Base-by-base conservation (phyloP, 2,113 vertebrate species). In the Rhagologus leucostigma region DNA sequence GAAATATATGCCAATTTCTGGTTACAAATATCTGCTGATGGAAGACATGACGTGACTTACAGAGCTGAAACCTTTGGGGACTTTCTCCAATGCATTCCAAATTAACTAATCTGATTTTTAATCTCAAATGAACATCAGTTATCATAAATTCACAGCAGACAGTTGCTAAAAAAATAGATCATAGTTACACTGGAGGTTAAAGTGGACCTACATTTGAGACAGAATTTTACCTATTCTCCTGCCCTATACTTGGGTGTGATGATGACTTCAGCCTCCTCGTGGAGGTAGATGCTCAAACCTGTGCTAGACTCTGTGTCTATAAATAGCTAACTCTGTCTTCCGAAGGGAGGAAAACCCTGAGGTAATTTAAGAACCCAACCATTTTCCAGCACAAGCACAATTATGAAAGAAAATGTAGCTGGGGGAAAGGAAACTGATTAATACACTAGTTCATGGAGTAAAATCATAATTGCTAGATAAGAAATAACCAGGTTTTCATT, bases 401-500 rank as follows among this genome's bases (percentile, higher is more conserved):
- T 96, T 91, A 95, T 62, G 84, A 87, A 88, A 69, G 53, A 53
- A 90, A 89, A 73, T 55, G 81, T 85, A 95, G 85, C 93, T 92
- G 35, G 49, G 67, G 87, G 74, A 93, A 93, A 95, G 49, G 46
- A 96, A 94, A 83, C 62, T 85, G 78, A 95, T 96, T 95, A 97
- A 94, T 64, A 87, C 63, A 91, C 53, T 82, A 70, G 70, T 96
- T 87, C 87, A 63, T 52, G 26, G 49, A 92, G 23, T 71, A 83
- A 93, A 95, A 87, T 64, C 20, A 62, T 94, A 94, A 97, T 95
- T 95, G 67, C 49, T 76, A 95, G 92, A 87, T 95, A 95, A 96
- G 94, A 84, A 96, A 91, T 80, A 97, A 69, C 53, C 81, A 94
- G 39, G 50, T 84, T 94, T 92, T 91, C 84, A 85, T 92, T 96